Evolutionary conservation across 2,113 vertebrate species (phyloP), one percentile per base, ranked within the genome.

Genomic region (Peromyscus leucopus): DNA sequence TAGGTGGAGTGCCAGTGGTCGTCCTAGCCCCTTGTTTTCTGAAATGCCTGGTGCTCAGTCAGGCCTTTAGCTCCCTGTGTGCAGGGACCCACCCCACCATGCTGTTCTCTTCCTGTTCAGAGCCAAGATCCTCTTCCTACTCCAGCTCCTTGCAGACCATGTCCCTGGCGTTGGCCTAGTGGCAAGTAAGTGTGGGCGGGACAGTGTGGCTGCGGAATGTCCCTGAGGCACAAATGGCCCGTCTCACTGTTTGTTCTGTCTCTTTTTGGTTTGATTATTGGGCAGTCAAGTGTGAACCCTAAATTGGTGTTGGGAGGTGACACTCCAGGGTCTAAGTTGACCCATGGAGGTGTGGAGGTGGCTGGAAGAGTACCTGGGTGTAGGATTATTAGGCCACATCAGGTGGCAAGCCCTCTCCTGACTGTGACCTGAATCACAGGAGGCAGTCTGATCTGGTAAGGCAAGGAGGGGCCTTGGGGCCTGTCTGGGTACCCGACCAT

Each of bases 101-200:
- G 39, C 94, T 9, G 3, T 80, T 75, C 59, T 59, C 6, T 61
- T 9, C 59, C 90, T 90, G 82, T 7, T 33, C 98, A 99, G 99
- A 98, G 98, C 99, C 51, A 99, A 99, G 98, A 99, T 99, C 88
- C 98, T 99, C 21, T 99, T 99, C 92, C 98, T 99, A 39, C 99
- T 99, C 51, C 98, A 98, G 88, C 98, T 99, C 78, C 89, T 99
- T 97, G 98, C 99, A 5, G 99, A 99, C 97, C 98, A 99, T 0
- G 96, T 99, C 75, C 99, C 99, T 24, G 99, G 99, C 51, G 92
- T 99, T 1, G 99, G 99, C 42, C 98, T 99, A 2, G 93, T 99
- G 36, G 99, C 99, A 15, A 99, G 99, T 99, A 99, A 99, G 99
- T 98, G 46, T 9, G 8, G 42, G 1, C 0, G 1, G 71, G 16